Evolutionary conservation across 2,888 invertebrate species (phyloP).

Genomic region (Torymus auratus): DNA sequence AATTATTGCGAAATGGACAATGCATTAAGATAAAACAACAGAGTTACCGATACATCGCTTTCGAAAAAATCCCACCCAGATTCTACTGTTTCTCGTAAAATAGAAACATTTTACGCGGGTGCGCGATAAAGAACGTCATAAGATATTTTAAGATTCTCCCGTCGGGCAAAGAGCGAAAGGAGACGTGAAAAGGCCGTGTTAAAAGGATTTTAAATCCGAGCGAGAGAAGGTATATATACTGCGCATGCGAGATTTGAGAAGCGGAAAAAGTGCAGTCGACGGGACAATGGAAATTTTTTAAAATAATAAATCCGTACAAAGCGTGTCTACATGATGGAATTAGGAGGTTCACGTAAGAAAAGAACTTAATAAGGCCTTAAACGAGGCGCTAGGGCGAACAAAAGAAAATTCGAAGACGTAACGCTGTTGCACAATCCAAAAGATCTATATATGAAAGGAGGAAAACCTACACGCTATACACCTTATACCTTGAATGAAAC

Average conservation of each 20-base stretch:
- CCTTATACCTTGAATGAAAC: background rate
- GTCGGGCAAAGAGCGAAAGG: constrained; percentile 4
- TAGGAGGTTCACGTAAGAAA: constrained; percentile 23
- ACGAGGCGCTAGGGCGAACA: constrained; percentile 28
- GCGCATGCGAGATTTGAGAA: constrained; percentile 18
- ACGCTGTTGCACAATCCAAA: constrained; percentile 42
- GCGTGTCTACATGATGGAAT: constrained; percentile 25
- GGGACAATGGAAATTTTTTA: constrained; percentile 33
- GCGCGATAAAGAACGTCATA: constrained; percentile 45
- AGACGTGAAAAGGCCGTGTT: constrained; percentile 5
- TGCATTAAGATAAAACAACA: constrained; percentile 46
- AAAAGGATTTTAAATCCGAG: constrained; percentile 50
- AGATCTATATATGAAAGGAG: background rate
- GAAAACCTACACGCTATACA: background rate
- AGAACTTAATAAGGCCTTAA: constrained; percentile 41
- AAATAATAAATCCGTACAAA: constrained; percentile 39
- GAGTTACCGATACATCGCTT: constrained; percentile 28
- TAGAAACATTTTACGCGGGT: constrained; percentile 47
- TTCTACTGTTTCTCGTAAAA: constrained; percentile 42
- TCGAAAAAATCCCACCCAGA: constrained; percentile 11
- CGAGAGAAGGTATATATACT: background rate
- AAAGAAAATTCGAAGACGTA: constrained; percentile 34
- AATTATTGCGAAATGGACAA: constrained; percentile 37
- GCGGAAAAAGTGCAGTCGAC: constrained; percentile 35
- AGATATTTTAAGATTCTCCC: constrained; percentile 46